Evolutionary conservation across 2,113 vertebrate genomes (phyloP), one percentile per base, ranked within the genome.

Genomic region (Pristiophorus japonicus): DNA sequence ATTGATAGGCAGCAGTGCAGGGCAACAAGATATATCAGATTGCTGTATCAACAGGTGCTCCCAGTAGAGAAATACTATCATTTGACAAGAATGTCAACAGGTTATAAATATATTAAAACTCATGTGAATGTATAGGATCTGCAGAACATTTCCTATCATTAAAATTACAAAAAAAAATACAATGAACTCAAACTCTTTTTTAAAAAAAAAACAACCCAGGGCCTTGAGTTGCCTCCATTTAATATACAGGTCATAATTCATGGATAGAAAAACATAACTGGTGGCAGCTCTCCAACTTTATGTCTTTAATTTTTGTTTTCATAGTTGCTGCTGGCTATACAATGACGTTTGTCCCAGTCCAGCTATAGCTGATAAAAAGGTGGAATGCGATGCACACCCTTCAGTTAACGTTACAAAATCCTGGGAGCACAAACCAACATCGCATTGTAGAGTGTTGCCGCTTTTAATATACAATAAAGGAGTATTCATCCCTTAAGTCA

Each of bases 51-150:
- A 94, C 93, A 94, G 93, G 93, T 94, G 93, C 65, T 94, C 93
- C 45, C 93, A 67, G 65, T 67, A 67, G 42, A 94, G 93, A 94
- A 94, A 94, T 94, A 94, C 93, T 94, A 94, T 51, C 47, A 90
- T 70, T 70, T 45, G 93, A 94, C 93, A 94, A 94, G 92, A 94
- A 94, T 94, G 92, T 93, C 92, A 94, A 94, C 65, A 94, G 66
- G 66, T 94, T 94, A 94, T 94, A 94, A 94, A 94, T 94, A 94
- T 94, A 94, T 94, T 94, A 94, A 94, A 94, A 94, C 93, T 94
- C 93, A 94, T 45, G 66, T 94, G 93, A 51, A 94, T 94, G 93
- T 70, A 94, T 45, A 94, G 66, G 93, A 94, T 94, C 65, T 51
- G 93, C 45, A 94, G 93, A 94, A 70, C 27, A 94, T 94, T 73